Conservation (phyloP, 2,888 invertebrate species). For the Leucozona laternaria region DNA sequence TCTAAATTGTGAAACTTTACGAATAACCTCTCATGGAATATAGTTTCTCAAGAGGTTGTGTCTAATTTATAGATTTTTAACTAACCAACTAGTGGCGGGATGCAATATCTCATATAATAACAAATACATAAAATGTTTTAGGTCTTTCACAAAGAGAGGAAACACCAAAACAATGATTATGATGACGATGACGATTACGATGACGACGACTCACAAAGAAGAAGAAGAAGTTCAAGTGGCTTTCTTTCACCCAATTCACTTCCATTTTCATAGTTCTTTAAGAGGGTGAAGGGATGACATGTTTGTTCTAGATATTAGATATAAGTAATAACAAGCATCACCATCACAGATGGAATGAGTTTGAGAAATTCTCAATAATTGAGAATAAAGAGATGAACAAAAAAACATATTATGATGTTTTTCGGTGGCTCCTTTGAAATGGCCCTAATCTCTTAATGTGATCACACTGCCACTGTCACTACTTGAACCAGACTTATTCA, state of each 20-base stretch:
- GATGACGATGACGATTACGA: background rate
- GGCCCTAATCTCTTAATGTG: slow-evolving; percentile 53
- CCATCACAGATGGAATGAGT: slow-evolving; percentile 36
- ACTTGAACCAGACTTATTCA: slow-evolving; percentile 53
- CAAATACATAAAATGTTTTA: slow-evolving; percentile 19
- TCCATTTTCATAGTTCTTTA: slow-evolving; percentile 47
- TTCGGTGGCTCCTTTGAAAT: slow-evolving; percentile 61
- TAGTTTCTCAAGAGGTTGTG: slow-evolving; percentile 13
- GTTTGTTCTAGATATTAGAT: slow-evolving; percentile 73
- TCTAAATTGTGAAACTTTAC: slow-evolving; percentile 65
- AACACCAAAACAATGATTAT: slow-evolving; percentile 20
- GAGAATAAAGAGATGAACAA: slow-evolving; percentile 16
- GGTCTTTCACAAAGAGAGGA: slow-evolving; percentile 34
- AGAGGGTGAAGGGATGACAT: slow-evolving; percentile 73
- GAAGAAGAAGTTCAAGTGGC: slow-evolving; percentile 57
- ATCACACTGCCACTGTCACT: slow-evolving; percentile 58
- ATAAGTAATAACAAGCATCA: slow-evolving; percentile 44
- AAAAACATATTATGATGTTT: background rate
- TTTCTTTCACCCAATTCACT: slow-evolving; percentile 65
- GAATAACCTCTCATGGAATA: slow-evolving; percentile 50
- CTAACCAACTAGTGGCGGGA: slow-evolving; percentile 43
- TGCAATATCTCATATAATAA: slow-evolving; percentile 9
- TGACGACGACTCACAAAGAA: background rate
- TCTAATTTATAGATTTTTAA: slow-evolving; percentile 69
- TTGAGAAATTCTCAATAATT: slow-evolving; percentile 44